phyloP scores from a whole-genome alignment of 2,888 invertebrate genomes.

The Ormia ochracea region DNA sequence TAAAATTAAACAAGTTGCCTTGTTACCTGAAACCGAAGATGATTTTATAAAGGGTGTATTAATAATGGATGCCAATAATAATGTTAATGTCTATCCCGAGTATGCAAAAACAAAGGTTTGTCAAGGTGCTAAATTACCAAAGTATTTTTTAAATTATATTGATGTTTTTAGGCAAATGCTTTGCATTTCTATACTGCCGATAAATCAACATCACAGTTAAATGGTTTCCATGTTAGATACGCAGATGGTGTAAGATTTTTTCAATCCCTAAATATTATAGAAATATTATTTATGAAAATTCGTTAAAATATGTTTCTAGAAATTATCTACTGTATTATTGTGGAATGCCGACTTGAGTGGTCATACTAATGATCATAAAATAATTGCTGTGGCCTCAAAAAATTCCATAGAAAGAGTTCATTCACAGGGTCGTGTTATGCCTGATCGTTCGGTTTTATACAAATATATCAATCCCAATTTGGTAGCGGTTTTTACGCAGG shows the following conservation, averaged over 20 bases:
- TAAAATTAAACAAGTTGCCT: conserved; percentile 84
- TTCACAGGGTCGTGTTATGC: conserved; percentile 95
- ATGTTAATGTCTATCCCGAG: conserved; percentile 84
- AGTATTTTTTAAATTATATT: neutral
- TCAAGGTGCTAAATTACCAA: neutral
- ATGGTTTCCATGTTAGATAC: conserved; percentile 79
- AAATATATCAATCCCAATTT: conserved; percentile 99
- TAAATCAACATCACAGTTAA: conserved; percentile 79
- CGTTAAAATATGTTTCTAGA: conserved; percentile 74
- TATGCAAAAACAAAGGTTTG: conserved; percentile 75
- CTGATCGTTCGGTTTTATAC: conserved; percentile 97
- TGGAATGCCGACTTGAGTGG: conserved; percentile 86
- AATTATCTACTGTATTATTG: conserved; percentile 80
- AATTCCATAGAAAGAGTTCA: conserved; percentile 87
- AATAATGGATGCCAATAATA: conserved; percentile 82
- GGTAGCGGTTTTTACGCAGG: conserved; percentile 89
- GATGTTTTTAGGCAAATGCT: conserved; percentile 72
- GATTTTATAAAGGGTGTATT: conserved; percentile 88
- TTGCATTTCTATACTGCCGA: conserved; percentile 83
- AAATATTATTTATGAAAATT: neutral
- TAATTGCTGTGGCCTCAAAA: conserved; percentile 82
- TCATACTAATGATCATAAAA: conserved; percentile 79
- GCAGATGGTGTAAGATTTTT: conserved; percentile 68
- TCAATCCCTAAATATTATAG: neutral
- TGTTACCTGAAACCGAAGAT: conserved; percentile 83